Conservation (phyloP, 2,797 vertebrate species). For the Myotis vivesi region DNA sequence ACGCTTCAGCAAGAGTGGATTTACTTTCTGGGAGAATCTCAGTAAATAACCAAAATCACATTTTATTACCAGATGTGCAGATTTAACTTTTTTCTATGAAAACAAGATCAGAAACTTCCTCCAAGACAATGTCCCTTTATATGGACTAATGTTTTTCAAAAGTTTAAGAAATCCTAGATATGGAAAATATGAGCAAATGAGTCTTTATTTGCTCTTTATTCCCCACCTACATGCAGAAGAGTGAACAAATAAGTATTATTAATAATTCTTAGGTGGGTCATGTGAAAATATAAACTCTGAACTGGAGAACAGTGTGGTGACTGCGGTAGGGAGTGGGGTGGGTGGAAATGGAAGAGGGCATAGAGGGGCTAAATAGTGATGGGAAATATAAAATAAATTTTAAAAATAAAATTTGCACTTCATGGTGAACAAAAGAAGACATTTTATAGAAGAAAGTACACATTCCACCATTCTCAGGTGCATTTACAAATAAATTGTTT, state of each 20-base stretch:
- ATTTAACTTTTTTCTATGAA: not conserved
- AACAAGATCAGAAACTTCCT: not conserved
- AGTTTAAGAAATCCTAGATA: slow-evolving; percentile 49
- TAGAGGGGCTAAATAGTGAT: too few relatives aligned
- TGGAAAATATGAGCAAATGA: slow-evolving; percentile 47
- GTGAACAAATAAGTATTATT: slow-evolving; percentile 62
- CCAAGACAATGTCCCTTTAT: not conserved
- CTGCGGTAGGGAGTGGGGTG: too few relatives aligned
- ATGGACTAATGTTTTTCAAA: slow-evolving; percentile 19
- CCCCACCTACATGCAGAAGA: slow-evolving; percentile 43
- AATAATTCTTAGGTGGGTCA: slow-evolving; percentile 43
- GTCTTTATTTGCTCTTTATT: slow-evolving; percentile 38
- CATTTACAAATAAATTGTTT: slow-evolving; percentile 33
- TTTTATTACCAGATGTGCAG: slow-evolving; percentile 18
- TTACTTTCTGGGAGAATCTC: not conserved
- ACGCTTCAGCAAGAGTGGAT: not conserved
- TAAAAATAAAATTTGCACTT: not conserved
- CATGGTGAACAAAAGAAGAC: slow-evolving; percentile 39
- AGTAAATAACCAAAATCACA: not conserved
- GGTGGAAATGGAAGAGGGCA: too few relatives aligned
- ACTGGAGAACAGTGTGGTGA: not conserved
- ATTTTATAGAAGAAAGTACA: slow-evolving; percentile 36
- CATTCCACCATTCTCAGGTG: slow-evolving; percentile 30
- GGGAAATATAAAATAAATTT: too few relatives aligned
- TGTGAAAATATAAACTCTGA: slow-evolving; percentile 33